Conservation (phyloP, 2,113 vertebrate species). For the Lagopus leucura region DNA sequence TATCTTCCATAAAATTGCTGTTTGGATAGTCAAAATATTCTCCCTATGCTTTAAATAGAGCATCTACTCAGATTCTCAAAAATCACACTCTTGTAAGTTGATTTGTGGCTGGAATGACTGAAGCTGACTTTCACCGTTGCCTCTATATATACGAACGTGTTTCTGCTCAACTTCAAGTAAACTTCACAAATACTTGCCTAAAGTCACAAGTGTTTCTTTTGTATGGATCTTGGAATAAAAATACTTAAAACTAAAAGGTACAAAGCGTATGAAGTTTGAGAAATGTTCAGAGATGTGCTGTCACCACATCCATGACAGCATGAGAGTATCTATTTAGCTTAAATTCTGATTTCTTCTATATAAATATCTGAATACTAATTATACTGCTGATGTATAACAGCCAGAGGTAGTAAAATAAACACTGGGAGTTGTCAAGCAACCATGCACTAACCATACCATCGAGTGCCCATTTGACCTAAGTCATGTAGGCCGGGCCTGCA, state of each 20-base stretch:
- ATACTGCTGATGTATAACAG: background rate
- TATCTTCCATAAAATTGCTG: background rate
- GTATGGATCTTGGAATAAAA: background rate
- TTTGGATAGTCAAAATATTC: background rate
- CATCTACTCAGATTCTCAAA: background rate
- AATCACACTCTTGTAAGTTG: background rate
- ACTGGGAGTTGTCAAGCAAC: background rate
- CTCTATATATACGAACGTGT: background rate
- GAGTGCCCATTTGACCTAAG: background rate
- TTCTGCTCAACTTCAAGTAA: background rate
- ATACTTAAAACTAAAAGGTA: background rate
- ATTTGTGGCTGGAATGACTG: background rate
- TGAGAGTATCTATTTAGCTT: background rate
- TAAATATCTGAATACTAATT: background rate
- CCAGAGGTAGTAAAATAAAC: background rate
- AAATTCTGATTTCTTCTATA: background rate
- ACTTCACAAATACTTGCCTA: background rate
- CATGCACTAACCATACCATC: accelerated
- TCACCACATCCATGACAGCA: background rate
- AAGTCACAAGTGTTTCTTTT: background rate
- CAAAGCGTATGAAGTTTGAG: background rate
- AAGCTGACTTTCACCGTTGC: background rate
- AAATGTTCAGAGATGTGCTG: background rate
- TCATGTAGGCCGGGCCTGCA: background rate
- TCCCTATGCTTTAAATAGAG: background rate